Evolutionary conservation across 2,113 vertebrate genomes (phyloP), one percentile per base, ranked within the genome.

Genomic region (Phodopus roborovskii): DNA sequence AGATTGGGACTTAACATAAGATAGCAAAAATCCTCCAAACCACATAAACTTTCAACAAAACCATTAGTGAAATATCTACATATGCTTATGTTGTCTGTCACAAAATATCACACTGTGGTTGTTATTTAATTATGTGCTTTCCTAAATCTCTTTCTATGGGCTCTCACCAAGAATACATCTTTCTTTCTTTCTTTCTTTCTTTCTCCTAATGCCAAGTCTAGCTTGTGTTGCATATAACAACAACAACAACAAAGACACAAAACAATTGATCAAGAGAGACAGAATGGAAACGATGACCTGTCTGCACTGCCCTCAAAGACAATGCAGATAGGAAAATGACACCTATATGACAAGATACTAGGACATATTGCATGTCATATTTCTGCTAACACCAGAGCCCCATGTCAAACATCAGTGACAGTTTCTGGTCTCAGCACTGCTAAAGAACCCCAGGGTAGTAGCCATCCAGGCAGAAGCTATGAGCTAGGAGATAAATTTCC

Each of bases 351-450:
- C 77, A 19, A 93, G 83, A 60, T 10, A 56, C 33, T 30, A 73
- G 82, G 3, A 75, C 4, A 87, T 11, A 16, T 13, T 48, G 62
- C 71, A 62, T 53, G 53, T 75, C 50, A 66, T 30, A 85, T n/a
- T 90, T 77, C 64, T 66, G 50, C 24, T 93, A 79, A 90, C 74
- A 79, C 53, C 79, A 30, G 87, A 94, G 26, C 19, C 78, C 79
- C 39, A 73, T 60, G 28, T 45, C 30, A 12, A 56, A 89, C 24
- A 92, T 66, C 70, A 85, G 39, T 96, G 92, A 96, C 88, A 96
- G 91, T 94, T 86, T 92, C 88, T 68, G 53, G 60, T 75, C 84
- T 95, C 53, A 53, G 77, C 10, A 64, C 83, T 45, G 53, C 39
- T 94, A 60, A 60, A 94, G 66, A 94, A 95, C 62, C 66, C 73